Conservation (phyloP, 2,888 invertebrate genomes). For the Sinelater perroti region DNA sequence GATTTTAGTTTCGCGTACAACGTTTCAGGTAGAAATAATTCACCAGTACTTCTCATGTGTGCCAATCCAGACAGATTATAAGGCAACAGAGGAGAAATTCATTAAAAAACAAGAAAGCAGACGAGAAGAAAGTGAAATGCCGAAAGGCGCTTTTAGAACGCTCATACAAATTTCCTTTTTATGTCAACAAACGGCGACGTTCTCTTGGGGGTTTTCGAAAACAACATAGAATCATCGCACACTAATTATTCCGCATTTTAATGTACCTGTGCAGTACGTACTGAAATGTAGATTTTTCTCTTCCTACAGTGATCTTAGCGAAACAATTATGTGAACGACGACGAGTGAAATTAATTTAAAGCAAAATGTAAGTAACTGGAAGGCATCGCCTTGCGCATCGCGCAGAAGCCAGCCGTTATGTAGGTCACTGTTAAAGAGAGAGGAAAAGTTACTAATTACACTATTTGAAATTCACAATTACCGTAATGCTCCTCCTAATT, state of each 20-base stretch:
- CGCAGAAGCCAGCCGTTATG: conserved; percentile 11
- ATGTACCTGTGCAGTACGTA: too few relatives aligned
- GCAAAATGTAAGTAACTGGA: not conserved
- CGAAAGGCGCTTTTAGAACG: conserved; percentile 2
- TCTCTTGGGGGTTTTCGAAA: conserved; percentile 8
- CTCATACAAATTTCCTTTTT: conserved; percentile 6
- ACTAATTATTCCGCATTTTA: too few relatives aligned
- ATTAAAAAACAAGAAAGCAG: conserved; percentile 10
- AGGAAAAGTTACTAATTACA: conserved; percentile 15
- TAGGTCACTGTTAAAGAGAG: conserved; percentile 7
- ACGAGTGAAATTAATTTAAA: conserved; percentile 1
- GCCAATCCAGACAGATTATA: too few relatives aligned
- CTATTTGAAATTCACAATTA: conserved; percentile 15
- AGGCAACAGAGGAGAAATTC: conserved; percentile 5
- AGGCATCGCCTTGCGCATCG: not conserved
- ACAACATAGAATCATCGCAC: too few relatives aligned
- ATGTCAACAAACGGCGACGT: not conserved
- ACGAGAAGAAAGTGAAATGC: conserved; percentile 15
- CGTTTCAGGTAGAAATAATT: too few relatives aligned
- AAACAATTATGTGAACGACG: too few relatives aligned
- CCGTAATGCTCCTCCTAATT: conserved; percentile 14
- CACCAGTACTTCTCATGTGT: too few relatives aligned
- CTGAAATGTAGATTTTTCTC: too few relatives aligned
- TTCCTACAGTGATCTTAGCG: too few relatives aligned
- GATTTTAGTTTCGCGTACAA: too few relatives aligned